Evolutionary conservation across 2,113 vertebrate species (phyloP).

Genomic region (Gadus macrocephalus): DNA sequence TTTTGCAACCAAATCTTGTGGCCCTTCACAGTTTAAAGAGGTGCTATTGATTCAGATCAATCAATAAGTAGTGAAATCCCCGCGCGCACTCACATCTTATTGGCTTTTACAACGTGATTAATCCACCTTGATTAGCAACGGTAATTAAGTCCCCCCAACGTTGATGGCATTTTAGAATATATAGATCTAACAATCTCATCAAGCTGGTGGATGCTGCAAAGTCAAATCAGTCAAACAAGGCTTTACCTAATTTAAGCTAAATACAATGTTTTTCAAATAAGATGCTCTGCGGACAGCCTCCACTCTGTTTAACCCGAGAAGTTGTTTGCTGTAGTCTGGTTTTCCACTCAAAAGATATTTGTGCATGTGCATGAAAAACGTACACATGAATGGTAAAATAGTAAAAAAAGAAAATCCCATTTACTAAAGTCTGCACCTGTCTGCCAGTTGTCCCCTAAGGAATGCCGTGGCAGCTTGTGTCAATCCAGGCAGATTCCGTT

Average conservation of each 20-base stretch:
- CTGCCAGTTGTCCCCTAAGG: conserved; percentile 44
- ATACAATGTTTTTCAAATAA: too few species aligned
- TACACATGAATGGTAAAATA: conserved; percentile 12
- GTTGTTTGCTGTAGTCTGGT: too few species aligned
- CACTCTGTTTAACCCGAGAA: too few species aligned
- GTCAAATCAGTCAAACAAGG: neutral
- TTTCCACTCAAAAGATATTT: neutral
- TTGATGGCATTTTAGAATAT: neutral
- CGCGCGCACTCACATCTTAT: neutral
- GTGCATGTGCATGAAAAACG: neutral
- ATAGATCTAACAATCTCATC: neutral
- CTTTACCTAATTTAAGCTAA: too few species aligned
- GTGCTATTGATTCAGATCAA: neutral
- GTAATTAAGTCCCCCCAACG: neutral
- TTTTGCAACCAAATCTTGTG: too few species aligned
- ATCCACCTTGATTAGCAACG: neutral
- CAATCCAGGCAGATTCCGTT: neutral
- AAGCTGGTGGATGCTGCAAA: neutral
- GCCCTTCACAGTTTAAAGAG: neutral
- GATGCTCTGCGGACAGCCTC: too few species aligned
- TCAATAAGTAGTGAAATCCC: too few species aligned
- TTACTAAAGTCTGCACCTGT: conserved; percentile 36
- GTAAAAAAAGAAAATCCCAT: neutral
- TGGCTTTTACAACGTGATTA: conserved; percentile 3
- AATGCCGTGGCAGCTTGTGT: conserved; percentile 14